These are phyloP conservation scores for Anticlea derivata DNA, from an alignment of 2,888 invertebrate species.

Conservation along the genomic window DNA sequence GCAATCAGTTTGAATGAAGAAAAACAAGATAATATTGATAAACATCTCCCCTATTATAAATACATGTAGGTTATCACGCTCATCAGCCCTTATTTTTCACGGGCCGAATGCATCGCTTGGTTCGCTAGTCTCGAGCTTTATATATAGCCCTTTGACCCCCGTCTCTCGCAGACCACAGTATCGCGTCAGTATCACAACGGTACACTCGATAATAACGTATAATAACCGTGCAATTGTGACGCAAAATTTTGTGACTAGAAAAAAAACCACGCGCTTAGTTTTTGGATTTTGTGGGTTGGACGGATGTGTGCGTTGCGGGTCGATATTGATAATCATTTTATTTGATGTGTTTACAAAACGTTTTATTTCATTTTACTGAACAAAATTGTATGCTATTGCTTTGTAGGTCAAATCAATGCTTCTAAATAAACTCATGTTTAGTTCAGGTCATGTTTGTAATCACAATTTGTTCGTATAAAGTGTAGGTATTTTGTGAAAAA, in stretches of 20 bases:
- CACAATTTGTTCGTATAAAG: too few species aligned
- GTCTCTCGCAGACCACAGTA: slow-evolving; percentile 47
- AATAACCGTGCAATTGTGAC: background rate
- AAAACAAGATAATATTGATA: slow-evolving; percentile 5
- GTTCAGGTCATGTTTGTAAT: too few species aligned
- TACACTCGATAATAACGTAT: slow-evolving; percentile 37
- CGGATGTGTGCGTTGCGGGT: slow-evolving; percentile 7
- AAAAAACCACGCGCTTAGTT: background rate
- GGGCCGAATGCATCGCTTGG: slow-evolving; percentile 60
- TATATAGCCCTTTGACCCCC: slow-evolving; percentile 58
- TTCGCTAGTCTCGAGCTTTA: slow-evolving; percentile 57
- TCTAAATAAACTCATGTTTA: too few species aligned
- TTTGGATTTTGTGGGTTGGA: slow-evolving; percentile 10
- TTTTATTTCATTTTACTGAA: too few species aligned
- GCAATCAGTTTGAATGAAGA: too few species aligned
- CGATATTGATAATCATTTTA: slow-evolving; percentile 4
- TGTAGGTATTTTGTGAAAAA: too few species aligned
- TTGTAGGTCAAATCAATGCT: too few species aligned
- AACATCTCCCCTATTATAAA: slow-evolving; percentile 16
- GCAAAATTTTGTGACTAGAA: background rate
- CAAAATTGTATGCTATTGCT: too few species aligned
- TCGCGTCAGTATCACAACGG: slow-evolving; percentile 47
- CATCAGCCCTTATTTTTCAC: slow-evolving; percentile 59
- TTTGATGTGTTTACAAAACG: background rate
- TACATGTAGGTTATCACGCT: slow-evolving; percentile 63